Evolutionary conservation across 2,888 invertebrate genomes (phyloP), one percentile per base, ranked within the genome.

Genomic region (Cybosia mesomella): DNA sequence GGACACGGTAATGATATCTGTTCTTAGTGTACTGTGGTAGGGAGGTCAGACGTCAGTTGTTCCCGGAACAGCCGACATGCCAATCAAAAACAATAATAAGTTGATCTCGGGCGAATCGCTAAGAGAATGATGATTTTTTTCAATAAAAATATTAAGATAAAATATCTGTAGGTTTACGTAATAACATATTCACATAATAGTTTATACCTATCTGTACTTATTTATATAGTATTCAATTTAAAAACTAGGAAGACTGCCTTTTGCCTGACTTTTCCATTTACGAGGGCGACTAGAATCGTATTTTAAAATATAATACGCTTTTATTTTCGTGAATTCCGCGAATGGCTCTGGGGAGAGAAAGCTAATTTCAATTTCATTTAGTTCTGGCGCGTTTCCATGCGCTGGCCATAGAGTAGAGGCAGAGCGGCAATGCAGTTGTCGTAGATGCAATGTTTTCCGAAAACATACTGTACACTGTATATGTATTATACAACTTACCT

Each of bases 311-410:
- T 93, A 94, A 93, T 93, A 91, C 92, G 89, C 91, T 94, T 94
- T 94, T 94, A 94, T 94, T 94, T 94, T 90, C 91, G 90, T 88
- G 88, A 92, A 91, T 92, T 92, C 92, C 90, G 90, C 92, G 90
- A 90, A 88, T 88, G 92, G 91, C 94, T 92, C 93, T 85, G 68
- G 94, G 94, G 94, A 94, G 92, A 85, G 92, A 90, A 93, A 94
- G 93, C 94, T 94, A 94, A 94, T 94, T 94, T 94, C 94, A 94
- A 94, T 94, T 94, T 94, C 94, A 94, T 94, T 94, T 94, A 94
- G 94, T 93, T 92, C 94, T 94, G 94, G 94, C 94, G 94, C 92
- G 88, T 90, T 92, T 94, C 94, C 94, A 94, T 94, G 93, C 91
- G 91, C 88, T 89, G 85, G 72, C 64, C 92, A 91, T 67, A 93